These are phyloP conservation scores for Clarias batrachus DNA, from an alignment of 2,113 vertebrate genomes.

Conservation along the genomic window DNA sequence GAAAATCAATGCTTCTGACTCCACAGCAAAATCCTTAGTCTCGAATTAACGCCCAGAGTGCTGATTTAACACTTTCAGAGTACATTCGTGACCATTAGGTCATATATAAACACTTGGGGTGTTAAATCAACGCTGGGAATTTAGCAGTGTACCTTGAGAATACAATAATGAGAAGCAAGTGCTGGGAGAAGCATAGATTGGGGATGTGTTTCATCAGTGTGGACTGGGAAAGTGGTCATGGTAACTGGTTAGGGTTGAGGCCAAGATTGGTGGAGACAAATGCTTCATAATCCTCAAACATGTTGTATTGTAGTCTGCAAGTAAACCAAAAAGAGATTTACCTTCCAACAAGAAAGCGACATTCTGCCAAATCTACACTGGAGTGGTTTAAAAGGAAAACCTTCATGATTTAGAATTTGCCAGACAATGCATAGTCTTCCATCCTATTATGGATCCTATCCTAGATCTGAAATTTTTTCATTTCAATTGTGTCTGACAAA, in stretches of 20 bases:
- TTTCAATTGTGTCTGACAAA: neutral
- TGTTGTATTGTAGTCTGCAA: neutral
- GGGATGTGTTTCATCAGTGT: neutral
- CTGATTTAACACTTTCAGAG: too few relatives aligned
- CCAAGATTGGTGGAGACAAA: neutral
- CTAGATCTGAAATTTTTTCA: neutral
- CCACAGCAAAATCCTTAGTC: too few relatives aligned
- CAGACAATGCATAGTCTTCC: neutral
- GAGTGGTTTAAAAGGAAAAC: constrained; percentile 5
- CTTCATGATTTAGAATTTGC: neutral
- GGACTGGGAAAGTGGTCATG: neutral
- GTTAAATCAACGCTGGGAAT: neutral
- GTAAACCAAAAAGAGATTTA: neutral
- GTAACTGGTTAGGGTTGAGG: neutral
- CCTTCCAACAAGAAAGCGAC: neutral
- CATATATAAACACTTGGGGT: too few relatives aligned
- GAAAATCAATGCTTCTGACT: too few relatives aligned
- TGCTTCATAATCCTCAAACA: neutral
- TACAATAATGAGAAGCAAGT: neutral
- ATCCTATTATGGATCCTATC: neutral
- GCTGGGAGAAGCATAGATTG: neutral
- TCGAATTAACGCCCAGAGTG: too few relatives aligned
- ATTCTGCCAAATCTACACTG: neutral
- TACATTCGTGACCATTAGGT: too few relatives aligned
- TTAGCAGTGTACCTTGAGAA: neutral